Base-by-base conservation (phyloP, 35 echinoderm and acorn worm genomes). In the Heliocidaris tuberculata region DNA sequence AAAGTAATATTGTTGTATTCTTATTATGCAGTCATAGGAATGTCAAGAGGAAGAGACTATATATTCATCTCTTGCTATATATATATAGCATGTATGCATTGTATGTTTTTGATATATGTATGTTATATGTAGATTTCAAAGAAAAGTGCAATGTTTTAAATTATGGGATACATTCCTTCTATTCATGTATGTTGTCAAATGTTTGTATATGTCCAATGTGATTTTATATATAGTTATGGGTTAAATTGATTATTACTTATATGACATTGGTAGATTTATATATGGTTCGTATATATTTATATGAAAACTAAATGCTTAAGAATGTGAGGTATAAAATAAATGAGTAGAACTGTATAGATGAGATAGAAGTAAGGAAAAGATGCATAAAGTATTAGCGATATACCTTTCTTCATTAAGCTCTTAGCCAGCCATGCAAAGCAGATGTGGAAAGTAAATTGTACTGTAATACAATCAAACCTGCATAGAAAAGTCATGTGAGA, bases 91-190 rank as follows among this genome's bases (percentile, higher is more conserved):
- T 78, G 27, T 78, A n/a, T 78, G 4, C 27, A n/a, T 5, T 78
- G 65, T 78, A 78, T 78, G 17, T 78, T 78, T 70, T 78, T 27
- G 19, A 78, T 78, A 78, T 78, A 24, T 78, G 27, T 78, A 78
- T 13, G 52, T 7, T 78, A 78, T 24, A 27, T 78, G 4, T 78
- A 78, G 65, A 78, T 78, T 78, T 27, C 27, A 78, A 78, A 78
- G 21, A 78, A 56, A 78, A 78, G 65, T 78, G 65, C 65, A 78
- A 78, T 78, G 65, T 78, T 78, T 27, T 27, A 78, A 78, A 27
- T 78, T 78, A 78, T 78, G 65, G 65, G 27, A 78, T 78, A n/a
- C 65, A 78, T 78, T 78, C 65, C 65, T 78, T n/a, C 52, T 78
- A n/a, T n/a, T 78, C 65, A 29, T 78, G 65, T 78, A n/a, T n/a